Evolutionary conservation across 2,113 vertebrate genomes (phyloP), one percentile per base, ranked within the genome.

Genomic region (Siniperca knerii): DNA sequence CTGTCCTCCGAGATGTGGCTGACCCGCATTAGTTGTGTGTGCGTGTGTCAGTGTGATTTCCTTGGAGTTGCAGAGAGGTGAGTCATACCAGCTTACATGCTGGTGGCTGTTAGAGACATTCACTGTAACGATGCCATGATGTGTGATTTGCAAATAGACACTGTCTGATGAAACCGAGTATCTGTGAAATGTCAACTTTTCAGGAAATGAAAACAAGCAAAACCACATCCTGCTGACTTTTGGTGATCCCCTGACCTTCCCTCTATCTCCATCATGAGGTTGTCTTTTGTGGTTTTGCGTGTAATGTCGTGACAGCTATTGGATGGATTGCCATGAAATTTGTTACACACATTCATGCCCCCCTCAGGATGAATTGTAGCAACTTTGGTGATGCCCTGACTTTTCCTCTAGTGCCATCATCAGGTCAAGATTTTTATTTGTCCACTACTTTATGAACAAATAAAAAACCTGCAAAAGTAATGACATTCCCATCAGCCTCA

Each of bases 31-130:
- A 37, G 33, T 20, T 82, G 33, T 77, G 66, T 71, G 16, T 55
- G 21, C 77, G 78, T 79, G 66, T 84, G 81, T 89, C 68, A 46
- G 85, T 70, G 84, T 81, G 86, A 79, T 83, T 92, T 84, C 77
- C 82, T 81, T 10, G 15, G 79, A 90, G 86, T 87, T 92, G 87
- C 82, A 67, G 83, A 81, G 82, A 92, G 84, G 91, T 92, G 89
- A 94, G 79, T 94, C 92, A 94, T 83, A 70, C 70, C 52, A 33
- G 69, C 87, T 89, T 62, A 52, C 58, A 82, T 58, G 86, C 89
- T 79, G 62, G 62, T 83, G 88, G 89, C 88, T 77, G 82, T 80
- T 65, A 33, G 70, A 79, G 50, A 25, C 79, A 6, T 50, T 79
- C 73, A 48, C 58, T 77, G 73, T 83, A 72, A 77, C 13, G 42